Conservation (phyloP, 2,797 vertebrate species). For the Pempheris klunzingeri region DNA sequence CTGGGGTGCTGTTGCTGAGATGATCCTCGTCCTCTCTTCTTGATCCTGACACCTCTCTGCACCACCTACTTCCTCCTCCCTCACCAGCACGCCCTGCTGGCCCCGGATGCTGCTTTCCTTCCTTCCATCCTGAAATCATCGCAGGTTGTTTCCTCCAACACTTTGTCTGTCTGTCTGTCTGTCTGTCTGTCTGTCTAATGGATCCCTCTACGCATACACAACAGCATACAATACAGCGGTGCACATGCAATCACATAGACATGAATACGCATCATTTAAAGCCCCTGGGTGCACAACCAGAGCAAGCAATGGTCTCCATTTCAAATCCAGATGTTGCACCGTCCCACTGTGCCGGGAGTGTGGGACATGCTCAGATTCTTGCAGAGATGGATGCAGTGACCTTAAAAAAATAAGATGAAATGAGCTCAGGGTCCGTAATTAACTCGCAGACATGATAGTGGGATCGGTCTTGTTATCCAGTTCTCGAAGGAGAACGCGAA, state of each 20-base stretch:
- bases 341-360: background rate
- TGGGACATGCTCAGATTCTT: too few relatives aligned
- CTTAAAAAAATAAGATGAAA: too few relatives aligned
- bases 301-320: background rate
- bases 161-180: conserved; percentile 26
- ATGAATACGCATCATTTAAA: background rate
- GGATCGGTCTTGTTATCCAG: background rate
- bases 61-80: conserved; percentile 51
- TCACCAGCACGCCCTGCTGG: conserved; percentile 28
- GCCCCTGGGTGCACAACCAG: background rate
- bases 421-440: background rate
- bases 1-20: conserved; percentile 67
- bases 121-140: conserved; percentile 16
- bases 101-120: conserved; percentile 11
- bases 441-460: background rate
- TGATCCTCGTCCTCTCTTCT: conserved; percentile 58
- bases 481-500: too few relatives aligned
- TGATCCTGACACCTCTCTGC: conserved; percentile 57
- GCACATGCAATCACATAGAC: background rate
- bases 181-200: conserved; percentile 12
- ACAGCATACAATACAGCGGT: too few relatives aligned
- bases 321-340: background rate
- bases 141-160: conserved; percentile 21
- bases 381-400: too few relatives aligned
- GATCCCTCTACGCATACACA: background rate